Evolutionary conservation across 1,140 invertebrate species (phyloP).

Genomic region (Trichomalopsis sarcophagae): DNA sequence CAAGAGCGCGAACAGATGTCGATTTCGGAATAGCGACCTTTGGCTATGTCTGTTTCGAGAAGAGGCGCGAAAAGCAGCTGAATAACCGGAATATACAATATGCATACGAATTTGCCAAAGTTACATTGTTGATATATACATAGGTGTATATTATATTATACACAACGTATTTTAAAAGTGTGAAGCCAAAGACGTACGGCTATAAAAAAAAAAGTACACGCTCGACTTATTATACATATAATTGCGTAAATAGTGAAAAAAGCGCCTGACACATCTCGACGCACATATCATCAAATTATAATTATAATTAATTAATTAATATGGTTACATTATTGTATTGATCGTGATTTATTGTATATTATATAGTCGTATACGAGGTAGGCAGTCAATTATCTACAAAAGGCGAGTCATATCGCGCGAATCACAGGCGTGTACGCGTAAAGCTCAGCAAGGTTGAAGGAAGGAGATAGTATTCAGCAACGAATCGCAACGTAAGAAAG

Average conservation of each 20-base stretch:
- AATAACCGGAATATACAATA: neutral
- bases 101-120: neutral
- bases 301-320: conserved; percentile 22
- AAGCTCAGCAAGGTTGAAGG: neutral
- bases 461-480: neutral
- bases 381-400: conserved; percentile 43
- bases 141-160: conserved; percentile 1
- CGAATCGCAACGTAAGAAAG: conserved; percentile 19
- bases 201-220: neutral
- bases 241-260: conserved; percentile 10
- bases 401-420: neutral
- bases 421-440: neutral
- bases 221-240: conserved; percentile 7
- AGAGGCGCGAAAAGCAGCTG: neutral
- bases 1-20: neutral
- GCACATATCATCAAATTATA: conserved; percentile 50
- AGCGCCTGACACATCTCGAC: conserved; percentile 43
- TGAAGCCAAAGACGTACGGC: conserved; percentile 20
- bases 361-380: conserved; percentile 25
- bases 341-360: conserved; percentile 36
- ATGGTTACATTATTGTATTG: conserved; percentile 31
- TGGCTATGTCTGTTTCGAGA: neutral
- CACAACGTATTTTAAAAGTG: conserved; percentile 27
- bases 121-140: conserved; percentile 13
- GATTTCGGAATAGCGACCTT: conserved; percentile 20